Evolutionary conservation across 2,888 invertebrate species (phyloP).

Genomic region (Neocrepidodera transversa): DNA sequence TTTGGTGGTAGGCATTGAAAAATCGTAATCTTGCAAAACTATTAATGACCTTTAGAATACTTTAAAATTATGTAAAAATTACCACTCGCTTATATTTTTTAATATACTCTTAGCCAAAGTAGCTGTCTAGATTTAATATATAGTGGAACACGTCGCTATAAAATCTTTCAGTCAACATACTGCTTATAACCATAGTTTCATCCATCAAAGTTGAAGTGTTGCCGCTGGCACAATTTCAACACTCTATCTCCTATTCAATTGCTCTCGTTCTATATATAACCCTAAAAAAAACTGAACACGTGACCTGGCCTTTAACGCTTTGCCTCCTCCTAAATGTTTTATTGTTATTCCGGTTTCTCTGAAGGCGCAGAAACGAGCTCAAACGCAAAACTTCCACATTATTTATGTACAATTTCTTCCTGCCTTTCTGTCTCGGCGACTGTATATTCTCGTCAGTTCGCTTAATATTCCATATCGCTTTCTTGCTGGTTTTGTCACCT

Average conservation of each 20-base stretch:
- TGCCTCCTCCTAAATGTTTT: conserved; percentile 35
- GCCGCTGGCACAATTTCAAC: conserved; percentile 22
- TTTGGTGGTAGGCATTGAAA: too few species aligned
- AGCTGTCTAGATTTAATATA: too few species aligned
- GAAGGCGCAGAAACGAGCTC: conserved; percentile 28
- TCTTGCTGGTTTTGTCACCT: conserved; percentile 49
- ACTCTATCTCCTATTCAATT: conserved; percentile 21
- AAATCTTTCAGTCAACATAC: not conserved
- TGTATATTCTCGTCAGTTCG: conserved; percentile 46
- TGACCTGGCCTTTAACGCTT: conserved; percentile 34
- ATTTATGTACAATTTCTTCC: conserved; percentile 40
- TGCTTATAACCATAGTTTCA: not conserved
- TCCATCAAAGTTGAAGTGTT: conserved; percentile 14
- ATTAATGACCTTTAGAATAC: too few species aligned
- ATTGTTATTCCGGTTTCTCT: conserved; percentile 35
- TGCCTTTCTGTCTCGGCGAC: conserved; percentile 37
- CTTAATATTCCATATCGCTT: conserved; percentile 51
- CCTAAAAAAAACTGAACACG: conserved; percentile 25
- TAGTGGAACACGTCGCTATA: too few species aligned
- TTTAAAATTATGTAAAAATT: too few species aligned
- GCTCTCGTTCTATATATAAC: conserved; percentile 8
- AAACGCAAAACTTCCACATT: conserved; percentile 37
- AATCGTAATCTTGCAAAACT: too few species aligned
- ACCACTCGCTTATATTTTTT: too few species aligned
- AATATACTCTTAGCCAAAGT: too few species aligned